Base-by-base conservation (phyloP, 2,888 invertebrate genomes). In the Acanthosepion lycidas region DNA sequence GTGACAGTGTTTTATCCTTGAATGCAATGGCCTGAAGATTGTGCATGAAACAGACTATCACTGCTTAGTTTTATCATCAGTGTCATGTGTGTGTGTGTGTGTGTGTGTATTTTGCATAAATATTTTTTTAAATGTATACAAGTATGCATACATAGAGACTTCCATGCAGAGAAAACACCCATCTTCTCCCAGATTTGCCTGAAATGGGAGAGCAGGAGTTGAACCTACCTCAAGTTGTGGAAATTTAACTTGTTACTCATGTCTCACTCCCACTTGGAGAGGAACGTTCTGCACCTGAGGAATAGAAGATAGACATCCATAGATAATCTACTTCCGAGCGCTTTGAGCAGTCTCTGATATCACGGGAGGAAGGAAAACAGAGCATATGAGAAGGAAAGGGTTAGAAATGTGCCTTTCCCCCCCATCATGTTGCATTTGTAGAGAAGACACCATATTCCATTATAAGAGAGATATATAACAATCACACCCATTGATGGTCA, bases 261-360 rank as follows among this genome's bases (percentile, higher is more conserved):
- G 55, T 78, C n/a, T 78, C n/a, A n/a, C 78, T 78, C 78, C n/a
- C n/a, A 78, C n/a, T 78, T n/a, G 78, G 78, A 78, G 78, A 78
- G 78, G 78, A 78, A 78, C 78, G n/a, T n/a, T n/a, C n/a, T 78
- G 78, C n/a, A 78, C 78, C 78, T 78, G n/a, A 15, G 78, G 78
- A 78, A 78, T 78, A 78, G 78, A 78, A 78, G 78, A 78, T 78
- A 78, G 78, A n/a, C 78, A 78, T 78, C 78, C 78, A 78, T 78
- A n/a, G 78, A 78, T 78, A 78, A 78, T 78, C 78, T 78, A 78
- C n/a, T n/a, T 78, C 78, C 12, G n/a, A n/a, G n/a, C 18, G n/a
- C 78, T 33, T 78, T n/a, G 78, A n/a, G n/a, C n/a, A 78, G n/a
- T 78, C 78, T 78, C 78, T 78, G 78, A 33, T 33, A n/a, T 33